These are phyloP conservation scores for Palythoa grandiflora DNA, from an alignment of 92 coral and sea anemone species.

Conservation along the genomic window DNA sequence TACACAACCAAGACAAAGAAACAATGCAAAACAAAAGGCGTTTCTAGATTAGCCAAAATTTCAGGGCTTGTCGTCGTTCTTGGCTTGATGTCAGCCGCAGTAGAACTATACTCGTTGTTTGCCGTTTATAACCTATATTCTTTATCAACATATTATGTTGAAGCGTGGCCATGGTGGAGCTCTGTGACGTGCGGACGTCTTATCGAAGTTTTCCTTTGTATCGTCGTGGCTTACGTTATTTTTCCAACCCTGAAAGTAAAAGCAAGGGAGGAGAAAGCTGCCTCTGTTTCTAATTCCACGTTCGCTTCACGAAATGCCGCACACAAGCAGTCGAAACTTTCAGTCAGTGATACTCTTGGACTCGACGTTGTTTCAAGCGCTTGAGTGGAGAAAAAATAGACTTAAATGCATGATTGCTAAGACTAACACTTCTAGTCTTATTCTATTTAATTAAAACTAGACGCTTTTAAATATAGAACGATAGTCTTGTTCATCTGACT, in stretches of 20 bases:
- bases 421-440: neutral
- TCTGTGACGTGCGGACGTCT: slow-evolving; percentile 67
- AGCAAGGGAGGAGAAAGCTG: neutral
- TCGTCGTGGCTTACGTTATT: slow-evolving; percentile 75
- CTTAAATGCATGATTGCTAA: neutral
- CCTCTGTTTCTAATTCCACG: slow-evolving; percentile 33
- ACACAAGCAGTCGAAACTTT: slow-evolving; percentile 8
- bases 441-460: too few species aligned
- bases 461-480: neutral
- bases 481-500: too few species aligned
- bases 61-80: slow-evolving; percentile 74
- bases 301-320: slow-evolving; percentile 28
- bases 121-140: slow-evolving; percentile 71
- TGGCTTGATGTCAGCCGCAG: slow-evolving; percentile 55
- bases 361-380: neutral
- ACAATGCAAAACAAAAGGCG: slow-evolving; percentile 57
- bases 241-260: slow-evolving; percentile 62
- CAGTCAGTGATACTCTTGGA: neutral
- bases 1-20: slow-evolving; percentile 7
- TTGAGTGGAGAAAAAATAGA: neutral
- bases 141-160: slow-evolving; percentile 49
- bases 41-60: slow-evolving; percentile 69
- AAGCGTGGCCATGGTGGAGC: slow-evolving; percentile 88
- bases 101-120: slow-evolving; percentile 75
- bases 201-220: slow-evolving; percentile 63